These are phyloP conservation scores for Limnephilus marmoratus DNA, from an alignment of 2,888 invertebrate genomes.

Conservation along the genomic window DNA sequence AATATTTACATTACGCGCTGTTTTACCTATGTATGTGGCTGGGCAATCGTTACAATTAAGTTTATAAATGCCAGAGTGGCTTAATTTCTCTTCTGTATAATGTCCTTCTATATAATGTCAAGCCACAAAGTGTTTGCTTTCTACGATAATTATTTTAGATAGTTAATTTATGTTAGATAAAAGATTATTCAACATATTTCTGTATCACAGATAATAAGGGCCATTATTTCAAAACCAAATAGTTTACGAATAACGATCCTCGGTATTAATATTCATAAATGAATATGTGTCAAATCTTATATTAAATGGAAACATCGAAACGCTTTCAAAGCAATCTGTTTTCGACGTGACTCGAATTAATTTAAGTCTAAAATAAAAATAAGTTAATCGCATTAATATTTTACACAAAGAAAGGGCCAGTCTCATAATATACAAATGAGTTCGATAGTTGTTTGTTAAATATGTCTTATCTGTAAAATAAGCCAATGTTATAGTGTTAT, in stretches of 20 bases:
- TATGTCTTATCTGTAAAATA: background rate
- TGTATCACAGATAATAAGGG: background rate
- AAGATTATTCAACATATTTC: background rate
- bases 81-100: too few relatives aligned
- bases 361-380: background rate
- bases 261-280: background rate
- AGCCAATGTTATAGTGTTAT: background rate
- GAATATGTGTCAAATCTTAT: background rate
- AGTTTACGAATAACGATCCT: background rate
- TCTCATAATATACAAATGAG: background rate
- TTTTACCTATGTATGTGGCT: too few relatives aligned
- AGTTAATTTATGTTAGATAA: background rate
- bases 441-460: background rate
- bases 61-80: too few relatives aligned
- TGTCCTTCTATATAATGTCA: too few relatives aligned
- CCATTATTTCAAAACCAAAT: background rate
- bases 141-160: too few relatives aligned
- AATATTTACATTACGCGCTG: too few relatives aligned
- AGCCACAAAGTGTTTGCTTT: too few relatives aligned
- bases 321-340: background rate
- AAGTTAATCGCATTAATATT: background rate
- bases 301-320: background rate
- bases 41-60: too few relatives aligned
- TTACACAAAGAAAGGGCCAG: background rate
- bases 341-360: background rate